These are phyloP conservation scores for Cydia splendana DNA, from an alignment of 1,140 invertebrate genomes.

Conservation along the genomic window DNA sequence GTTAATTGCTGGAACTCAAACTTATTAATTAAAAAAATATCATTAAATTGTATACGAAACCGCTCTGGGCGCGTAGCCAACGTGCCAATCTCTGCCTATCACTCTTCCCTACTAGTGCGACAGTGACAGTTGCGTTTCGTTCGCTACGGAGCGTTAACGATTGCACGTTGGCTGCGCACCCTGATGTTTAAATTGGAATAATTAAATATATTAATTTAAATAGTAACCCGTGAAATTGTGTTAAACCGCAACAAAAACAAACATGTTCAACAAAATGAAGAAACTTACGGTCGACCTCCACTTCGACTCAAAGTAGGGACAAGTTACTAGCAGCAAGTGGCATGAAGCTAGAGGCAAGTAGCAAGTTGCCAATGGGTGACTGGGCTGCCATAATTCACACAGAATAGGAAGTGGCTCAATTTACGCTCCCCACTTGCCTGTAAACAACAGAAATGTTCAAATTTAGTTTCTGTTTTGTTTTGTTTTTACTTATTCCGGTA, in stretches of 20 bases:
- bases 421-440: conserved; percentile 41
- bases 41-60: too few relatives aligned
- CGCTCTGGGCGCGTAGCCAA: too few relatives aligned
- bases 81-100: too few relatives aligned
- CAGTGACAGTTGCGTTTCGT: too few relatives aligned
- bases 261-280: neutral
- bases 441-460: conserved; percentile 39
- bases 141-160: too few relatives aligned
- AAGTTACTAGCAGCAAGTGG: neutral
- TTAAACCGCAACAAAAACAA: neutral
- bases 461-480: conserved; percentile 35
- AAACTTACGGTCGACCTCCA: conserved; percentile 4
- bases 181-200: too few relatives aligned
- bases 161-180: too few relatives aligned
- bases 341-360: neutral
- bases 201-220: neutral
- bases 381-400: conserved; percentile 51
- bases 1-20: too few relatives aligned
- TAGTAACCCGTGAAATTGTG: neutral
- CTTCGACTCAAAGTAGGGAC: neutral
- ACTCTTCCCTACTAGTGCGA: too few relatives aligned
- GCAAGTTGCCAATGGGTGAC: conserved; percentile 3
- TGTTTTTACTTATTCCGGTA: neutral
- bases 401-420: conserved; percentile 48
- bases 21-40: too few relatives aligned